Evolutionary conservation across 37 sponge, comb jelly and placozoan genomes (phyloP), one percentile per base, ranked within the genome.

Genomic region (Ephydatia muelleri): DNA sequence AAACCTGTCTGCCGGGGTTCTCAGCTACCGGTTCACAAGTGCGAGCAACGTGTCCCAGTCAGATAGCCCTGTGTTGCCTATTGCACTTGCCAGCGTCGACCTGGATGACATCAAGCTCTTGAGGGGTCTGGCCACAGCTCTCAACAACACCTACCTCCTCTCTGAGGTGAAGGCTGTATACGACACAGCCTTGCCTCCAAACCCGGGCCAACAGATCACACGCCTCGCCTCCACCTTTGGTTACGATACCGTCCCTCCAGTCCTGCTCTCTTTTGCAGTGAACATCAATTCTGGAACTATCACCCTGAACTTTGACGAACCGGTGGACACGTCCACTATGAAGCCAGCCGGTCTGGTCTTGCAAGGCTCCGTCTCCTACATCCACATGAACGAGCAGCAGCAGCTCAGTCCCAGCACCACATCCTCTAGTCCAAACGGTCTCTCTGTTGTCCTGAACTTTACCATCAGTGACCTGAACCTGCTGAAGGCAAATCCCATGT

Each of bases 241-340:
- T 30, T 84, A 82, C 49, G 97, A 97, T 76, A 76, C 57, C 0
- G 76, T 76, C n/a, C 33, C 90, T 9, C 97, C 97, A 2, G 28
- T 11, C 28, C 80, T 97, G 47, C 38, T 57, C 2, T 67, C 72
- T 3, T 97, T 91, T 66, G 73, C 93, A 31, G 93, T 88, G 11
- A 80, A 97, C 76, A 72, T 97, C 49, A 90, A 92, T 48, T 47
- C 40, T 36, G 90, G 92, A 23, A 81, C 57, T 0, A 32, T 97
- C 23, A 75, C 81, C 0, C 77, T 97, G 28, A 89, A 88, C 65
- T 97, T 97, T 77, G 84, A 94, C 85, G 97, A 97, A 77, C 97
- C 97, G 26, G 87, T 97, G 5, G 95, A 97, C 74, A 49, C 57
- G 0, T 87, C 90, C 34, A 94, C 91, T 5, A 73, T 94, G 14